Base-by-base conservation (phyloP, 2,113 vertebrate species). In the human region DNA sequence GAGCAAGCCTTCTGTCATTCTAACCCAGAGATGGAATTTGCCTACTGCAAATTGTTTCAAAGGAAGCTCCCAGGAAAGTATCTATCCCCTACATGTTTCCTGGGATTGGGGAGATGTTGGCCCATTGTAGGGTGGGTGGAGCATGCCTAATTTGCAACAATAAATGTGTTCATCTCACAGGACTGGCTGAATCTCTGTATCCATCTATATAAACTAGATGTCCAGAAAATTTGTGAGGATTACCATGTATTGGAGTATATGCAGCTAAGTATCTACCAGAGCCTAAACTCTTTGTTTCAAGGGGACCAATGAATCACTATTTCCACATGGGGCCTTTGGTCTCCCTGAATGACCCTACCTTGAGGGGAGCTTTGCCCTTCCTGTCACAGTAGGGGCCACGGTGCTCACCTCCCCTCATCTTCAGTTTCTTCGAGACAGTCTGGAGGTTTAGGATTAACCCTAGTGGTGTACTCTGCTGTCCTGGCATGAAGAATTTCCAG, bases 361-460 rank as follows among this genome's bases (percentile, higher is more conserved):
- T 35, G 16, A 30, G 11, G 23, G 38, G 11, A 72, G 27, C 9
- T 11, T 22, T 81, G 18, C 16, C 22, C 59, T 17, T 35, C 38
- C 13, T 35, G n/a, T 18, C 38, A n/a, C n/a, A 40, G 20, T 4
- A 25, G 25, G 7, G 5, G 32, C n/a, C 23, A 3, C 0, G 6
- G 20, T 55, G 4, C 61, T 68, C 23, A 3, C 45, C 25, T 17
- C 38, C 17, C 30, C 3, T 79, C 10, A 32, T 48, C 16, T 35
- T 61, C 40, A 3, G 8, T 8, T 30, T 59, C 64, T 92, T 70
- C n/a, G 79, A 52, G 13, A 50, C 12, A 23, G 25, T 8, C 6
- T 6, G 17, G n/a, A 79, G 38, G 35, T 27, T 27, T 27, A 72
- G 23, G 25, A 40, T 59, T 38, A n/a, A n/a, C 12, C 5, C 40